Percentiles rank a stretch among this genome's conserved stretches.
Conservation (phyloP, 2,797 vertebrate species). For the Phyllotis vaccarum region DNA sequence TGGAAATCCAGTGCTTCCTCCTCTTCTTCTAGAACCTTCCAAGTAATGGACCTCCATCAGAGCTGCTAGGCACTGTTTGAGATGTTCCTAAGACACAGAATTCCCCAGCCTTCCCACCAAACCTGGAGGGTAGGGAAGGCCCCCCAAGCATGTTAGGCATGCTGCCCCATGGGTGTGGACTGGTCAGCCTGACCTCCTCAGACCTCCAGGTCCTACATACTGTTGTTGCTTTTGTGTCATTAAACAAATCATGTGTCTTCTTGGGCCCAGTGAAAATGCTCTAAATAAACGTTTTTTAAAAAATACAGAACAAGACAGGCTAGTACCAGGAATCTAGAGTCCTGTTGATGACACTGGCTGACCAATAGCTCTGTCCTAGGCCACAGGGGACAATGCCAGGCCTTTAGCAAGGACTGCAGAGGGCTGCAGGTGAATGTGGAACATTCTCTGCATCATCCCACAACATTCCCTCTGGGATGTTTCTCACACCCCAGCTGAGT, state of each 20-base stretch:
- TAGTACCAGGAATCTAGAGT: background rate
- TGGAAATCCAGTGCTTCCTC: rapidly evolving
- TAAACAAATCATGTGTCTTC: background rate
- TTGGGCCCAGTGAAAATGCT: no score
- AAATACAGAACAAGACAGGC: background rate
- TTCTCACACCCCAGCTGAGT: background rate
- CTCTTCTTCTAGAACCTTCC: background rate
- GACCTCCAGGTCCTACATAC: background rate
- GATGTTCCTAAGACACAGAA: background rate
- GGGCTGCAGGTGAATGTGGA: background rate
- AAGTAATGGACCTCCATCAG: background rate
- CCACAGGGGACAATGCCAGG: background rate
- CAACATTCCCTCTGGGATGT: no score
- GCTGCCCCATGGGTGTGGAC: background rate
- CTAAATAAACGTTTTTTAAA: background rate
- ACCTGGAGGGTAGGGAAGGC: no score
- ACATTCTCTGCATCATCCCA: background rate
- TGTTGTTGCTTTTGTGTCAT: background rate
- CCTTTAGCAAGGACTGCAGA: background rate
- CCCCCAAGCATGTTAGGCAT: background rate
- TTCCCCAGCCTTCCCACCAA: background rate
- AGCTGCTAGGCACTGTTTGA: background rate
- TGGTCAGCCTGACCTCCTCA: background rate
- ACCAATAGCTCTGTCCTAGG: background rate
- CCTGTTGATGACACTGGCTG: background rate